A percentile compares a stretch with the other conserved stretches of the same genome.
Evolutionary conservation across 2,113 vertebrate genomes (phyloP).

Genomic region (Pterophyllum scalare): DNA sequence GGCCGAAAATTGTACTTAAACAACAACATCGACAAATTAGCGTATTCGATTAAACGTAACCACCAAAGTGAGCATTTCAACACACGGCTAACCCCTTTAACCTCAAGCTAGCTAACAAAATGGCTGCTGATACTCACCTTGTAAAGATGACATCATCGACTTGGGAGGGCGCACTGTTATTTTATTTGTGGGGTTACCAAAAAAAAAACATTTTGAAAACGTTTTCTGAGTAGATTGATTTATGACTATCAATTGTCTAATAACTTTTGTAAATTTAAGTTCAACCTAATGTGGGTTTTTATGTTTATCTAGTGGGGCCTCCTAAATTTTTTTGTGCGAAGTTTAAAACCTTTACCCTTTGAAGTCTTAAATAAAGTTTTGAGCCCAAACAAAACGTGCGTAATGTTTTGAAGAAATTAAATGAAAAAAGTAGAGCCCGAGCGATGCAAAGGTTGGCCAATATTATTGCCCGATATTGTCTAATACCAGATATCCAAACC

Average conservation of each 20-base stretch:
- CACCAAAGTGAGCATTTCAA: slow-evolving; percentile 14
- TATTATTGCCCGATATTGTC: neutral
- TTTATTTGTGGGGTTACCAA: slow-evolving; percentile 22
- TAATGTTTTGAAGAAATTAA: neutral
- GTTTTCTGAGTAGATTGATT: neutral
- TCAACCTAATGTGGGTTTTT: neutral
- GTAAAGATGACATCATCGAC: slow-evolving; percentile 76
- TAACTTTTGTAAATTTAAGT: accelerated
- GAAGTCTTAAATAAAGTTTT: neutral
- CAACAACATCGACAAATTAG: neutral
- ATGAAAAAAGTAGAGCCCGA: neutral
- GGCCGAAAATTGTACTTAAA: accelerated
- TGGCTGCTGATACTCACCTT: slow-evolving; percentile 69
- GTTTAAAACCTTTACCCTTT: neutral
- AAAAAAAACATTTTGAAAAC: neutral
- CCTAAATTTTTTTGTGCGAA: neutral
- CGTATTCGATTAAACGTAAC: neutral
- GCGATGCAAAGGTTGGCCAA: neutral
- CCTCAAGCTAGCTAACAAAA: slow-evolving; percentile 82
- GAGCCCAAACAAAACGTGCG: neutral
- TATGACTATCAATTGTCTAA: neutral
- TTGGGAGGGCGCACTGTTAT: slow-evolving; percentile 26
- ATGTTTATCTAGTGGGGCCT: neutral
- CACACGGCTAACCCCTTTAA: slow-evolving; percentile 49
- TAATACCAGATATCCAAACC: neutral